These are phyloP conservation scores for Rhyacophila brunnea DNA, from an alignment of 1,140 invertebrate genomes.

Conservation along the genomic window DNA sequence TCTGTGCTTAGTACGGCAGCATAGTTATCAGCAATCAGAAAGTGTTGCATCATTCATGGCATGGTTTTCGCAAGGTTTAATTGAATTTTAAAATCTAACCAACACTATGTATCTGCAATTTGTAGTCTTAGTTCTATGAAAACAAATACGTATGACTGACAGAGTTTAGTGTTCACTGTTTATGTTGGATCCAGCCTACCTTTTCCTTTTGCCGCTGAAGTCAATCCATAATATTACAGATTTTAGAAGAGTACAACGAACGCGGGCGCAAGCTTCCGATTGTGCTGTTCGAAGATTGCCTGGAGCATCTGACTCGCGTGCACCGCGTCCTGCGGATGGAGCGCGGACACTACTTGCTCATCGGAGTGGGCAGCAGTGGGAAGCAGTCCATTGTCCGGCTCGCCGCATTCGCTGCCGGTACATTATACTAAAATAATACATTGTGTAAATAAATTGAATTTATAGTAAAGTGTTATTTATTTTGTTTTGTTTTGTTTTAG, in stretches of 20 bases:
- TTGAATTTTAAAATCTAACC: too few relatives aligned
- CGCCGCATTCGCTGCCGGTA: constrained; percentile 71
- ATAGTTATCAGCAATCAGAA: too few relatives aligned
- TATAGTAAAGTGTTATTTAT: background rate
- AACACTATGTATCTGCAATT: too few relatives aligned
- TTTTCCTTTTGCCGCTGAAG: too few relatives aligned
- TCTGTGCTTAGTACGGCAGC: too few relatives aligned
- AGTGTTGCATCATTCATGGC: too few relatives aligned
- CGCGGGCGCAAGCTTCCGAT: constrained; percentile 67
- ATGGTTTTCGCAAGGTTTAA: too few relatives aligned
- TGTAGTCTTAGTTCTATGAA: too few relatives aligned
- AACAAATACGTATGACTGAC: too few relatives aligned
- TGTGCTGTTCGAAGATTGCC: constrained; percentile 86
- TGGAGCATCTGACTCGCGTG: constrained; percentile 84
- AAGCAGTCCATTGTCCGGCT: constrained; percentile 73
- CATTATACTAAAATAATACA: constrained; percentile 4
- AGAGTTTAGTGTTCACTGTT: too few relatives aligned
- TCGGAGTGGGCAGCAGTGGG: constrained; percentile 84
- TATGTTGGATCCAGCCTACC: too few relatives aligned
- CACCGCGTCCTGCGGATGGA: constrained; percentile 81
- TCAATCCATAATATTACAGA: constrained; percentile 56
- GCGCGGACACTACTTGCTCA: constrained; percentile 78
- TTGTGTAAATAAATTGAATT: background rate
- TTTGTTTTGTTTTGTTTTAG: constrained; percentile 4
- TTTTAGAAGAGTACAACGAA: constrained; percentile 84